phyloP scores from a whole-genome alignment of 2,113 vertebrate genomes.

The Zootoca vivipara region DNA sequence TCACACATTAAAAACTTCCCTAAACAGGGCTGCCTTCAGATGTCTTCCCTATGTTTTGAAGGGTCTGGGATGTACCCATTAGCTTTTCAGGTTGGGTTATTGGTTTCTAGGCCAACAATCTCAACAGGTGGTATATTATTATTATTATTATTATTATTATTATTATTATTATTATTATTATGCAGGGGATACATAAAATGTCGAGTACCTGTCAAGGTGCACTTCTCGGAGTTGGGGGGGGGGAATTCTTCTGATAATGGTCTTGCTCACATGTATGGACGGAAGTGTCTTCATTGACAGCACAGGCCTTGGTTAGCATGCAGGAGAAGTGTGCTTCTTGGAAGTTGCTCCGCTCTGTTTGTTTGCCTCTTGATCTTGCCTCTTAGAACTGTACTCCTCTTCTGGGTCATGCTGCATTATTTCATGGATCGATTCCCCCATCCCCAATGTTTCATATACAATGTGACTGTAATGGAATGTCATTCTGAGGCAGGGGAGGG shows the following conservation, averaged over 20 bases:
- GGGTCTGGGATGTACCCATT: too few species aligned
- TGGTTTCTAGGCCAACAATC: neutral
- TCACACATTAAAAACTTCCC: too few species aligned
- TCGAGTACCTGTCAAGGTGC: neutral
- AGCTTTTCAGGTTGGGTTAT: neutral
- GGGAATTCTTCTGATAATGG: neutral
- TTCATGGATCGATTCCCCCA: neutral
- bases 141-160: neutral
- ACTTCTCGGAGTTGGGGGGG: conserved; percentile 8
- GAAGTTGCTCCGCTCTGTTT: neutral
- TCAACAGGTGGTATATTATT: neutral
- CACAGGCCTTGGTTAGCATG: neutral
- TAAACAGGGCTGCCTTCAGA: too few species aligned
- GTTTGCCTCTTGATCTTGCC: neutral
- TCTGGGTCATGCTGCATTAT: neutral
- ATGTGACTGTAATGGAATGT: neutral
- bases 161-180: neutral
- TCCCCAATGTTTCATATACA: neutral
- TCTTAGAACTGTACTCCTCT: neutral
- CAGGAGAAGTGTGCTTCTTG: neutral
- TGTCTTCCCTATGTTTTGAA: neutral
- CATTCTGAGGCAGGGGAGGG: neutral
- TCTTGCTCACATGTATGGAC: neutral
- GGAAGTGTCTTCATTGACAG: neutral
- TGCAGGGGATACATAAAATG: neutral